These are phyloP conservation scores for Hemithea aestivaria DNA, from an alignment of 2,888 invertebrate species.

Conservation along the genomic window DNA sequence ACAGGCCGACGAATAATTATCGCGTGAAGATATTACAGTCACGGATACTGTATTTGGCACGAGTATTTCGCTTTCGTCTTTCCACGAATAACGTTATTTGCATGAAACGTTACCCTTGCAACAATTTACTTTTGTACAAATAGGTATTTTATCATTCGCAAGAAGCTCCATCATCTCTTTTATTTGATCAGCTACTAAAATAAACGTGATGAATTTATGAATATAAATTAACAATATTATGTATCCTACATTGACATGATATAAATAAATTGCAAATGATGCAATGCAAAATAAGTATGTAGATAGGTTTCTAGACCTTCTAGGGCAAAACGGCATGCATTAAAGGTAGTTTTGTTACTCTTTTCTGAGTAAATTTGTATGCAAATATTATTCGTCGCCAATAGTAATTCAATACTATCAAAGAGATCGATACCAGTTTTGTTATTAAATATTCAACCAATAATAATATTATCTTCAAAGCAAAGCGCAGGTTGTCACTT, in stretches of 20 bases:
- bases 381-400: constrained; percentile 48
- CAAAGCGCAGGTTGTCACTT: constrained; percentile 42
- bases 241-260: too few relatives aligned
- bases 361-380: constrained; percentile 31
- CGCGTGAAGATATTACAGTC: constrained; percentile 41
- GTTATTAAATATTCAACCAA: constrained; percentile 18
- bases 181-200: too few relatives aligned
- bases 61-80: constrained; percentile 27
- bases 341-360: too few relatives aligned
- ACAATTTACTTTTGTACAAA: not conserved
- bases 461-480: constrained; percentile 11
- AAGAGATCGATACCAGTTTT: constrained; percentile 42
- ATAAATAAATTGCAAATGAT: too few relatives aligned
- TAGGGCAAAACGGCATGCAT: too few relatives aligned
- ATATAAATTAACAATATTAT: too few relatives aligned
- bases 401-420: constrained; percentile 46
- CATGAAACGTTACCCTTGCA: constrained; percentile 19
- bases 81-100: constrained; percentile 36
- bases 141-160: too few relatives aligned
- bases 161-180: too few relatives aligned
- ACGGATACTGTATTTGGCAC: constrained; percentile 38
- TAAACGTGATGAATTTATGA: too few relatives aligned
- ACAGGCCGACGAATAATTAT: constrained; percentile 35
- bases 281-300: too few relatives aligned
- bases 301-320: too few relatives aligned